Conservation (phyloP, 35 echinoderm and acorn worm species). For the Nesometra sesokonis region DNA sequence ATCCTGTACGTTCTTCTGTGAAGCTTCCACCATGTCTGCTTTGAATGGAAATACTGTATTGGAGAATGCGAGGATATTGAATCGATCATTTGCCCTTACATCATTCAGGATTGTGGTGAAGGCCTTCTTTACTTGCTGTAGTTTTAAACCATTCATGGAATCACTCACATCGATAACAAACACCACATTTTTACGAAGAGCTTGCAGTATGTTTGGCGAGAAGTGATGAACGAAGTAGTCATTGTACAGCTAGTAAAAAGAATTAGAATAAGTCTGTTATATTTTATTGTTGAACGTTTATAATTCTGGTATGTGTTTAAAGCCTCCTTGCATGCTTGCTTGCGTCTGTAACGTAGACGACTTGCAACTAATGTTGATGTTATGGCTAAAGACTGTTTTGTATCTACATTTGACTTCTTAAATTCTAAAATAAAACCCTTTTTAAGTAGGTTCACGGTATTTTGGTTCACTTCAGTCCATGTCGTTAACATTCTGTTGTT, state of each 20-base stretch:
- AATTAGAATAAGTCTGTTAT: background rate
- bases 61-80: slow-evolving; percentile 80
- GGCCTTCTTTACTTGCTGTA: slow-evolving; percentile 64
- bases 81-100: slow-evolving; percentile 71
- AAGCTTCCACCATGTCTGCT: slow-evolving; percentile 20
- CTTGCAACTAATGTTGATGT: too few species aligned
- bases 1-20: slow-evolving; percentile 22
- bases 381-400: too few species aligned
- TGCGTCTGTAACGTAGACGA: too few species aligned
- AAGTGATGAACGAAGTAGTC: slow-evolving; percentile 89
- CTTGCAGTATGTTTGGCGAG: slow-evolving; percentile 57
- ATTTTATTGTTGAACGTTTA: too few species aligned
- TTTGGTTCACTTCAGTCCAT: too few species aligned
- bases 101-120: slow-evolving; percentile 79
- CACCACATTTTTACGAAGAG: slow-evolving; percentile 71
- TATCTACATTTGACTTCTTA: too few species aligned
- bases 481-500: too few species aligned
- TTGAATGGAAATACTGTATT: background rate
- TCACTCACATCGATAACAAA: slow-evolving; percentile 90
- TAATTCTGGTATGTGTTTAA: too few species aligned
- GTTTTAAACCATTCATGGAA: slow-evolving; percentile 76
- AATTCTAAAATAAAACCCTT: too few species aligned
- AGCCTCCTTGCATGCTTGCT: too few species aligned
- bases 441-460: too few species aligned
- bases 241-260: slow-evolving; percentile 35